A percentile compares a stretch with the other conserved stretches of the same genome.
phyloP scores from a whole-genome alignment of 2,888 invertebrate genomes.

The Hyles lineata region DNA sequence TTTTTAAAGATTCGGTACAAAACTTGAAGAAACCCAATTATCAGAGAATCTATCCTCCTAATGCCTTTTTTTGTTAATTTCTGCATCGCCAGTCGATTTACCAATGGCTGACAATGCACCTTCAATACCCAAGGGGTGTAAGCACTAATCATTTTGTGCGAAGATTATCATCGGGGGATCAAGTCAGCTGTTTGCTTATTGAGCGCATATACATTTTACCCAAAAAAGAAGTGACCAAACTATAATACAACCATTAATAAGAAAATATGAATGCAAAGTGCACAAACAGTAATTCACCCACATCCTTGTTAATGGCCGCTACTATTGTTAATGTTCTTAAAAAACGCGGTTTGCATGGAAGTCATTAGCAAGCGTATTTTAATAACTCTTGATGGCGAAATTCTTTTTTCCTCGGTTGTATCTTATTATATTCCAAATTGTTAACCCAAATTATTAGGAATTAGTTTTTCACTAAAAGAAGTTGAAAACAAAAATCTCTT shows the following conservation, averaged over 20 bases:
- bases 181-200: no score
- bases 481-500: not conserved
- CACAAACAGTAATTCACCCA: not conserved
- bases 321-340: constrained; percentile 53
- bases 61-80: no score
- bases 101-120: no score
- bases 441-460: not conserved
- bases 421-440: not conserved
- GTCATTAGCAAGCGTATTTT: constrained; percentile 52
- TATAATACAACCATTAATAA: not conserved
- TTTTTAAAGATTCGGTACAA: no score
- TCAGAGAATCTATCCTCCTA: no score
- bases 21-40: no score
- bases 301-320: not conserved
- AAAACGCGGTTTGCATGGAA: constrained; percentile 58
- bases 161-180: no score
- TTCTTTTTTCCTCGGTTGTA: constrained; percentile 31
- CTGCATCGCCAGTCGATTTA: no score
- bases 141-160: no score
- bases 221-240: no score
- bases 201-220: no score
- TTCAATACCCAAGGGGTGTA: no score
- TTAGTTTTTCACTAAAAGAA: not conserved
- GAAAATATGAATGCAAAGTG: not conserved
- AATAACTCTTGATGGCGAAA: constrained; percentile 58